Evolutionary conservation across 2,797 vertebrate genomes (phyloP).

Genomic region (Tympanoctomys barrerae): DNA sequence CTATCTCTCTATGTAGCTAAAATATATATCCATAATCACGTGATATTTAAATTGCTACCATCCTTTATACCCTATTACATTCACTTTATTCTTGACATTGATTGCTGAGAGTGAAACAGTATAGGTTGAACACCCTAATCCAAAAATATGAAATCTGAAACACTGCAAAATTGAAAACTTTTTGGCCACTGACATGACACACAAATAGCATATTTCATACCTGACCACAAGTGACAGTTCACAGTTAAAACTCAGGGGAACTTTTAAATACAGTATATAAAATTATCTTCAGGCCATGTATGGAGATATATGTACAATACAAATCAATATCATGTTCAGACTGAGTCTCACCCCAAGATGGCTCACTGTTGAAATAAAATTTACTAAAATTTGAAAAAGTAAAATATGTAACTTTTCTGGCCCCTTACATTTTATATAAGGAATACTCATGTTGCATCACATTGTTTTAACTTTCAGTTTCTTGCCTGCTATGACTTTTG

Average conservation of each 20-base stretch:
- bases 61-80: not conserved
- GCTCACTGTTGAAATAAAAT: not conserved
- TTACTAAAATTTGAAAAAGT: not conserved
- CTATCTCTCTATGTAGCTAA: not conserved
- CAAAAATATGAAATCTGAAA: not conserved
- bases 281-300: not conserved
- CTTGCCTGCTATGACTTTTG: not conserved
- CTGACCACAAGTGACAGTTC: not conserved
- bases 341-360: not conserved
- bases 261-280: not conserved
- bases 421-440: not conserved
- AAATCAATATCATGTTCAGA: not conserved
- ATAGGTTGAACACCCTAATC: not conserved
- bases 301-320: not conserved
- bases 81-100: not conserved
- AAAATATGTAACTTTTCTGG: not conserved
- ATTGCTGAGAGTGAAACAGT: not conserved
- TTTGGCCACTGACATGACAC: not conserved
- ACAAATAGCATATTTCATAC: not conserved
- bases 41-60: not conserved
- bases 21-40: constrained; percentile 17
- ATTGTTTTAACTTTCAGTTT: constrained; percentile 17
- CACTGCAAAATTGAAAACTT: not conserved
- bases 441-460: not conserved
- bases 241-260: not conserved